Evolutionary conservation across 2,888 invertebrate species (phyloP), one percentile per base, ranked within the genome.

Genomic region (Nymphalis c-album): DNA sequence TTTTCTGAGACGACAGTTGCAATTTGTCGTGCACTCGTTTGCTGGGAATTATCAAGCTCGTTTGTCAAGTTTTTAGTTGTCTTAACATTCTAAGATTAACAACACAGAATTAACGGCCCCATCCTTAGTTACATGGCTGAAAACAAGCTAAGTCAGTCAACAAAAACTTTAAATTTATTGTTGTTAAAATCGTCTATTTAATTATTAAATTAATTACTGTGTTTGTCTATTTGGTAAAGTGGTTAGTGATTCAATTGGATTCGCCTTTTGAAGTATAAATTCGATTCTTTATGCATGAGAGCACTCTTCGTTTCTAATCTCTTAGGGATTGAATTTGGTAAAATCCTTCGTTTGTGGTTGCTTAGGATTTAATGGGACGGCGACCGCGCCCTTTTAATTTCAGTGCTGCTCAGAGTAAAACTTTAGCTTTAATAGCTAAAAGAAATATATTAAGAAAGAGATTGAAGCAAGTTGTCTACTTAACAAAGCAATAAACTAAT

Each of bases 1-100:
- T 66, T 63, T 51, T 35, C 61, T 59, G 46, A 66, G 64, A 64
- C 66, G 62, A 63, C 66, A 67, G 70, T 69, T 64, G 70, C 75
- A 77, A 74, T 79, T 78, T 78, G 77, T 77, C 76, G 74, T 51
- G 76, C 80, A 79, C 63, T 79, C 75, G 72, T 73, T 80, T 74
- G 74, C 82, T 84, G 82, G 80, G 73, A 72, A 73, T 78, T 71
- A 74, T 73, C 75, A 73, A 64, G 73, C 73, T 73, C 71, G 74
- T 72, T 76, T 77, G 75, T 76, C 70, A 69, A 71, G 69, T 73
- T 79, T 83, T 82, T 77, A 55, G 62, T 18, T 50, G 53, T 26
- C 53, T 35, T 46, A 51, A 7, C 35, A 13, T 62, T 20, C 47
- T 35, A 22, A 55, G 55, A 66, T 61, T 47, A 55, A 57, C 57